Conservation (phyloP, 2,888 invertebrate species). For the Tiphia femorata region DNA sequence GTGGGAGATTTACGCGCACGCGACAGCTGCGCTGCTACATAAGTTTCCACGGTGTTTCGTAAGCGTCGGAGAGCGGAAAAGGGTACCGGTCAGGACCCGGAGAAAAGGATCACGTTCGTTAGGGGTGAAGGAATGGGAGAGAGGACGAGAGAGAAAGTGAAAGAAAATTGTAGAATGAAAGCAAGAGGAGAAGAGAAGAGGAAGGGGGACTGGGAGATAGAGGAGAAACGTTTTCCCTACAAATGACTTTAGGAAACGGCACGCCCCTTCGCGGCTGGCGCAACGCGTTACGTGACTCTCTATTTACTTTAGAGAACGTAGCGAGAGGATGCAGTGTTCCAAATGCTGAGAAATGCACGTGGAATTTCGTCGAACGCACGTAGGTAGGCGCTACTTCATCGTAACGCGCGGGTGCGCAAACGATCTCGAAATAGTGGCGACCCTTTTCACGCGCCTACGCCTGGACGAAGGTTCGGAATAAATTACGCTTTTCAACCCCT, state of each 20-base stretch:
- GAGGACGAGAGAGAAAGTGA: too few species aligned
- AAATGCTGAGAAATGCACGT: slow-evolving; percentile 10
- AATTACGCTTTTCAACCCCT: slow-evolving; percentile 29
- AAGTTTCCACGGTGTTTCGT: slow-evolving; percentile 31
- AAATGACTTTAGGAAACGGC: slow-evolving; percentile 66
- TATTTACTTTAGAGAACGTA: background rate
- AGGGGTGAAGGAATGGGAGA: background rate
- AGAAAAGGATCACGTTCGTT: slow-evolving; percentile 63
- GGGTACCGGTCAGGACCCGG: slow-evolving; percentile 48
- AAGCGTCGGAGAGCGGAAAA: slow-evolving; percentile 32
- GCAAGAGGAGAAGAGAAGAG: background rate
- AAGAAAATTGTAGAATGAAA: background rate
- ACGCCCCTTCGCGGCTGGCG: slow-evolving; percentile 63
- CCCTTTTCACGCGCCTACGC: slow-evolving; percentile 14
- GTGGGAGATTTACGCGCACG: slow-evolving; percentile 27
- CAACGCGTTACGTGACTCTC: slow-evolving; percentile 31
- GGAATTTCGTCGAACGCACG: slow-evolving; percentile 2
- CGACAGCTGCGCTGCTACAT: slow-evolving; percentile 45
- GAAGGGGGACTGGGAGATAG: slow-evolving; percentile 11
- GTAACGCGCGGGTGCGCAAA: background rate
- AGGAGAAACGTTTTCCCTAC: slow-evolving; percentile 41
- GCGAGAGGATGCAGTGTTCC: slow-evolving; percentile 8
- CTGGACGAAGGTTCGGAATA: slow-evolving; percentile 6
- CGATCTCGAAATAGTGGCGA: slow-evolving; percentile 32
- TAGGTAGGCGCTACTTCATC: too few species aligned